These are phyloP conservation scores for Marasmarcha lunaedactyla DNA, from an alignment of 2,888 invertebrate species.

Conservation along the genomic window DNA sequence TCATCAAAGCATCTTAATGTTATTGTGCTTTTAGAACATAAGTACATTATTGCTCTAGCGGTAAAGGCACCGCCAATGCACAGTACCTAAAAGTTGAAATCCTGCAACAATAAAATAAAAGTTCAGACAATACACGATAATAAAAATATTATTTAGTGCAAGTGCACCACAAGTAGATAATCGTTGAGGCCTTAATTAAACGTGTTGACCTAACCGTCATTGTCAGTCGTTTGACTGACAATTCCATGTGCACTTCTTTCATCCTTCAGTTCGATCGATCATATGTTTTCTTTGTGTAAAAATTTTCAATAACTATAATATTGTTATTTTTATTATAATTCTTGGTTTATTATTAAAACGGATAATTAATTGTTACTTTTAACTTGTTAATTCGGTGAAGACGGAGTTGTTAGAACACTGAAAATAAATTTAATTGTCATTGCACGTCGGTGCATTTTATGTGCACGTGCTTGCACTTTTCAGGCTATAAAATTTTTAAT, in stretches of 20 bases:
- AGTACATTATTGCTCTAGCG: too few relatives aligned
- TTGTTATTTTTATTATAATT: background rate
- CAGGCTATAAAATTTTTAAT: slow-evolving; percentile 30
- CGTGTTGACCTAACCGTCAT: too few relatives aligned
- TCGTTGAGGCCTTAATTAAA: too few relatives aligned
- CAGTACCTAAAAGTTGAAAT: too few relatives aligned
- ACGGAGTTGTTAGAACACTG: too few relatives aligned
- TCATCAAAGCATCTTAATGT: too few relatives aligned
- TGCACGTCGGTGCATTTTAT: slow-evolving; percentile 46
- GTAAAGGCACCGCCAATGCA: too few relatives aligned
- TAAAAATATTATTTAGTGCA: too few relatives aligned
- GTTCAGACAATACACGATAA: too few relatives aligned
- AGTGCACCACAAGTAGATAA: too few relatives aligned
- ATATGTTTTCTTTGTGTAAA: slow-evolving; percentile 71
- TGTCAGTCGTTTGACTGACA: slow-evolving; percentile 28
- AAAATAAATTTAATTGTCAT: slow-evolving; percentile 10
- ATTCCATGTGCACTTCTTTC: slow-evolving; percentile 60
- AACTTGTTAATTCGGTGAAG: slow-evolving; percentile 12
- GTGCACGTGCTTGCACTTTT: slow-evolving; percentile 67
- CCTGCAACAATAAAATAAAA: too few relatives aligned
- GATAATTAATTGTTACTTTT: background rate
- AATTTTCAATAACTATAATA: slow-evolving; percentile 26
- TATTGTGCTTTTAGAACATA: too few relatives aligned
- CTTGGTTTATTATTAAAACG: background rate
- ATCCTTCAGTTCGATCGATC: slow-evolving; percentile 61